Percentiles rank a stretch among this genome's conserved stretches.
These are phyloP conservation scores for cat (Felis catus) DNA, from an alignment of 2,113 vertebrate species.

Conservation along the genomic window DNA sequence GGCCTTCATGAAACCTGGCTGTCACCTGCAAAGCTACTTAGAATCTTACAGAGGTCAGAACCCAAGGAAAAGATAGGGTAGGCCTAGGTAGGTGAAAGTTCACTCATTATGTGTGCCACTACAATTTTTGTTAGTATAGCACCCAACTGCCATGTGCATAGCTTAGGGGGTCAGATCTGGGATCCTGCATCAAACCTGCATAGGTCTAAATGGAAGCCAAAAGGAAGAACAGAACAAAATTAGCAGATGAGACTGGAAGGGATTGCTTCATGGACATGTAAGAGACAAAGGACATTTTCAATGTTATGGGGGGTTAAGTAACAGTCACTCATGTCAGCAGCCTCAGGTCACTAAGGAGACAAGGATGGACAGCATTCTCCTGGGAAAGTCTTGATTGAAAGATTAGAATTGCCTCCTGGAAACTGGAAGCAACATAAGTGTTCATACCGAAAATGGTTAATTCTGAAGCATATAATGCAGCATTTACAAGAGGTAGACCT, in stretches of 20 bases:
- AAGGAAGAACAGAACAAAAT: not conserved
- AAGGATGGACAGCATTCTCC: not conserved
- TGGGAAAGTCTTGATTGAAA: not conserved
- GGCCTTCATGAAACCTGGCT: not conserved
- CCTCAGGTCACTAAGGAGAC: not conserved
- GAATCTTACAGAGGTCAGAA: not conserved
- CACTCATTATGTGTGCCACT: not conserved
- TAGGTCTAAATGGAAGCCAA: not conserved
- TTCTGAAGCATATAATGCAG: not conserved
- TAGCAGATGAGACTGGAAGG: not conserved
- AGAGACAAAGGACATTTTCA: not conserved
- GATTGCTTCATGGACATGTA: not conserved
- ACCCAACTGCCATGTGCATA: accelerated
- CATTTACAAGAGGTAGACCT: not conserved
- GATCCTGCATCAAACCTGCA: not conserved
- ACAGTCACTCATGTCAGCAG: not conserved
- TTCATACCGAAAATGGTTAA: not conserved
- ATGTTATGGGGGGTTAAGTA: not conserved
- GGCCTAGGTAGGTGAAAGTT: accelerated
- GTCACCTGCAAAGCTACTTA: not conserved
- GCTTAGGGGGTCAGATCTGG: not conserved
- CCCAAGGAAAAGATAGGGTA: not conserved
- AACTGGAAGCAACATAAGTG: not conserved
- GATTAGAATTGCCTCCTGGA: not conserved
- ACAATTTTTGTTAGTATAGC: not conserved